Evolutionary conservation across 2,113 vertebrate genomes (phyloP).

Genomic region (Rhinopomastus cyanomelas): DNA sequence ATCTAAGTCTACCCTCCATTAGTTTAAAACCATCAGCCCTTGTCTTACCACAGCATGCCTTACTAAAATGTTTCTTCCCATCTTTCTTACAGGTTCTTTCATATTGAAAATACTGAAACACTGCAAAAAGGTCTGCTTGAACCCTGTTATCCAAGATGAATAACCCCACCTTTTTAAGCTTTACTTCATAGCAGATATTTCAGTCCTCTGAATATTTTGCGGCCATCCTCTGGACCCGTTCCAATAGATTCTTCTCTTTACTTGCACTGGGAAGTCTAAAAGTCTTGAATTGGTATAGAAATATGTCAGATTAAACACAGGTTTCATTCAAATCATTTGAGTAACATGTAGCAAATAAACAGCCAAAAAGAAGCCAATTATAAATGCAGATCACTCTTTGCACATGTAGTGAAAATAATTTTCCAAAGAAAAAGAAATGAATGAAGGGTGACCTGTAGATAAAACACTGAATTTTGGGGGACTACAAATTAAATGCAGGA

Average conservation of each 20-base stretch:
- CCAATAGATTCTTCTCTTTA: too few relatives aligned
- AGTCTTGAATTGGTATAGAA: not conserved
- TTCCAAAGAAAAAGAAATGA: not conserved
- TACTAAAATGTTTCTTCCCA: not conserved
- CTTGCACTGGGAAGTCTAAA: not conserved
- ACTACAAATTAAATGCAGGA: not conserved
- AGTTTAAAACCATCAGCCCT: not conserved
- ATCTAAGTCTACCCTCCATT: fast-evolving
- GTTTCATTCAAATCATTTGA: not conserved
- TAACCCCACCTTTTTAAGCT: too few relatives aligned
- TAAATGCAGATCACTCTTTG: not conserved
- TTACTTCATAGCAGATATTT: too few relatives aligned
- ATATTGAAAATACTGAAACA: not conserved
- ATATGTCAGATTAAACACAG: not conserved
- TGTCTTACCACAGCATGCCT: not conserved
- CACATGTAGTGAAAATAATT: not conserved
- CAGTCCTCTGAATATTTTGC: too few relatives aligned
- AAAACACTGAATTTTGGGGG: not conserved
- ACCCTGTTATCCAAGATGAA: too few relatives aligned
- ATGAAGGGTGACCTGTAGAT: not conserved
- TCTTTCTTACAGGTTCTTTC: not conserved
- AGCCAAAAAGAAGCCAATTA: not conserved
- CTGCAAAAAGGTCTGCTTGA: too few relatives aligned
- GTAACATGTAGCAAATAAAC: not conserved
- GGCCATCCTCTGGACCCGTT: too few relatives aligned